Evolutionary conservation across 2,113 vertebrate species (phyloP).

Genomic region (Pipa parva): DNA sequence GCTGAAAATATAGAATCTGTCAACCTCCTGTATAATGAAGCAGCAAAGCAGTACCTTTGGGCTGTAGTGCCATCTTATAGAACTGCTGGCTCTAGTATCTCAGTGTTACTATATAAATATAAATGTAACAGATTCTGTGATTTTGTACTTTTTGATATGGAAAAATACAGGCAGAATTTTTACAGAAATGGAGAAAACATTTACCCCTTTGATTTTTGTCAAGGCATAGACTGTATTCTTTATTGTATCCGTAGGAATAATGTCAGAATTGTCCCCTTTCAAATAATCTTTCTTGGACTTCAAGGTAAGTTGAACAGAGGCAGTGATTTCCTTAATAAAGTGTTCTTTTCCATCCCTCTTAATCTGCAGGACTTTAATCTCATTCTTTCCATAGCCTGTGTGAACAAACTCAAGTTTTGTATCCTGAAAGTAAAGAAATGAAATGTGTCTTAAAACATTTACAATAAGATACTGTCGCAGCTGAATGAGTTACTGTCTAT

Average conservation of each 20-base stretch:
- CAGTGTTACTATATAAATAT: no score
- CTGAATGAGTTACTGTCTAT: no score
- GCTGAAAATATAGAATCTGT: no score
- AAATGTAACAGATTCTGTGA: slow-evolving; percentile 1
- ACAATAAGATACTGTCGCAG: not conserved
- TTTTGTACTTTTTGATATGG: not conserved
- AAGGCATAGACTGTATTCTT: slow-evolving; percentile 89
- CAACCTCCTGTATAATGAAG: no score
- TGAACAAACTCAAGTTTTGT: slow-evolving; percentile 77
- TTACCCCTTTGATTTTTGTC: slow-evolving; percentile 87
- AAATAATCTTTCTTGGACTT: slow-evolving; percentile 79
- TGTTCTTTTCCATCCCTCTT: slow-evolving; percentile 70
- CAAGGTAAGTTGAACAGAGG: slow-evolving; percentile 80
- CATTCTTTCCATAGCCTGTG: slow-evolving; percentile 89
- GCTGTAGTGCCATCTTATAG: no score
- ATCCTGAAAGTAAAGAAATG: slow-evolving; percentile 61
- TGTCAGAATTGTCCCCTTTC: slow-evolving; percentile 78
- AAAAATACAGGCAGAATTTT: not conserved
- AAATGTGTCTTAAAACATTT: slow-evolving; percentile 12
- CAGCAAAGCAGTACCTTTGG: no score
- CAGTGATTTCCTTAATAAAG: slow-evolving; percentile 75
- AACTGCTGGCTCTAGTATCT: no score
- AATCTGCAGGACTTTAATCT: slow-evolving; percentile 80
- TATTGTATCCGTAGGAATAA: slow-evolving; percentile 95
- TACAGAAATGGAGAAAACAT: not conserved